Percentiles rank a stretch among this genome's conserved stretches.
These are phyloP conservation scores for Amphiura filiformis DNA, from an alignment of 35 echinoderm and acorn worm genomes.

Conservation along the genomic window DNA sequence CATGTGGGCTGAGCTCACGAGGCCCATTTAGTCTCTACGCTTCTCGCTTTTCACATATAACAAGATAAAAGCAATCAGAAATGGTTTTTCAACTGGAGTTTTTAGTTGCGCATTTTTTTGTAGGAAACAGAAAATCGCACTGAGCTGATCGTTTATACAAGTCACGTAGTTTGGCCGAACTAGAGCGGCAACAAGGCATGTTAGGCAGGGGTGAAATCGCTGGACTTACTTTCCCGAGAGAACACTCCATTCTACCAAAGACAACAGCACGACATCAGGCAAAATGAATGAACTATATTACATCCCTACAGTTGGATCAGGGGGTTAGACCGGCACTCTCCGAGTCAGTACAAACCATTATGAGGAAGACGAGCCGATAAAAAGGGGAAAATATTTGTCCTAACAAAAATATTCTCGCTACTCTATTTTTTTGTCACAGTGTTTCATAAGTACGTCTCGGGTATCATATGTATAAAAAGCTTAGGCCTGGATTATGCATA, in stretches of 20 bases:
- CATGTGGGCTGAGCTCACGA: neutral
- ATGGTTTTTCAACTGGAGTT: neutral
- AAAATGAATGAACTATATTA: neutral
- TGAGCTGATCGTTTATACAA: neutral
- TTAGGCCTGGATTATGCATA: neutral
- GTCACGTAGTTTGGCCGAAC: slow-evolving; percentile 1
- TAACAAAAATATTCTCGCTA: neutral
- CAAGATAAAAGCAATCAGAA: slow-evolving; percentile 9
- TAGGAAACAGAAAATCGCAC: neutral
- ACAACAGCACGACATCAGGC: neutral
- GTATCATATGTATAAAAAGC: neutral
- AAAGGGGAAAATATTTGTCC: neutral
- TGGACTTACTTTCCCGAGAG: neutral
- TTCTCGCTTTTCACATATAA: neutral
- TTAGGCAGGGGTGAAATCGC: neutral
- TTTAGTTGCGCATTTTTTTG: slow-evolving; percentile 2
- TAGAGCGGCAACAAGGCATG: neutral
- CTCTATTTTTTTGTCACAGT: neutral
- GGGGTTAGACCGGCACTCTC: neutral
- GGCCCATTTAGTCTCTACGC: slow-evolving; percentile 1
- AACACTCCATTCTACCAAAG: neutral
- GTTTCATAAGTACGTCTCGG: neutral
- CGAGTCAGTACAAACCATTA: neutral
- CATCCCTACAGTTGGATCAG: neutral
- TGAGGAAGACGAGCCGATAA: neutral